A percentile compares a stretch with the other conserved stretches of the same genome.
These are phyloP conservation scores for Elaphurus davidianus DNA, from an alignment of 2,113 vertebrate species.

Conservation along the genomic window DNA sequence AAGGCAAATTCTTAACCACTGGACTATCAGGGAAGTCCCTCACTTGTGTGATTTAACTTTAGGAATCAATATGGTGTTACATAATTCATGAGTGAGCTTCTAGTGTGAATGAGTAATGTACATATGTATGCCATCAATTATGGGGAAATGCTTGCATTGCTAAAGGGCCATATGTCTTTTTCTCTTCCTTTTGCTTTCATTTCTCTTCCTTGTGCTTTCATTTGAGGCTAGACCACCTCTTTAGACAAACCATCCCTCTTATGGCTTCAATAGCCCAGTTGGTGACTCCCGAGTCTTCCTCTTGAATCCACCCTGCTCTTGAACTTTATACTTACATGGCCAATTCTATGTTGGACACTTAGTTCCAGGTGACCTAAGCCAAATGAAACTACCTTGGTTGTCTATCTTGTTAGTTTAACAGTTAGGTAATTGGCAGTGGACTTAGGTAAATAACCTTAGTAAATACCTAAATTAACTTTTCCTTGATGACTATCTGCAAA, in stretches of 20 bases:
- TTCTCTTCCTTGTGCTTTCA: background rate
- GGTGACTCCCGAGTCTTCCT: conserved; percentile 20
- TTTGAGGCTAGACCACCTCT: background rate
- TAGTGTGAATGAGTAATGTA: background rate
- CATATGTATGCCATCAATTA: background rate
- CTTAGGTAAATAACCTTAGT: background rate
- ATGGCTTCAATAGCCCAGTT: background rate
- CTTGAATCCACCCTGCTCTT: background rate
- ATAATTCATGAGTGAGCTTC: background rate
- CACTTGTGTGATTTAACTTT: conserved; percentile 8
- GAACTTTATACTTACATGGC: background rate
- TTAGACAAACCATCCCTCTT: background rate
- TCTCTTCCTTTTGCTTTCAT: background rate
- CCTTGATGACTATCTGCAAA: background rate
- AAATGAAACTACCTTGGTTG: background rate
- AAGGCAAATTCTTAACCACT: background rate
- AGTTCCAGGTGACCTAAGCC: background rate
- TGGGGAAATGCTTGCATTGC: background rate
- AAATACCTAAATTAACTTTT: background rate
- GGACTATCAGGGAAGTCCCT: background rate
- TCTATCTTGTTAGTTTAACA: background rate
- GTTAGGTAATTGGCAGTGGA: background rate
- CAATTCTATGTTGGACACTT: background rate
- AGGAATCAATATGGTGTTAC: background rate
- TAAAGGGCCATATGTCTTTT: background rate